Conservation (phyloP, 2,113 vertebrate genomes). For the Pteruthius melanotis region DNA sequence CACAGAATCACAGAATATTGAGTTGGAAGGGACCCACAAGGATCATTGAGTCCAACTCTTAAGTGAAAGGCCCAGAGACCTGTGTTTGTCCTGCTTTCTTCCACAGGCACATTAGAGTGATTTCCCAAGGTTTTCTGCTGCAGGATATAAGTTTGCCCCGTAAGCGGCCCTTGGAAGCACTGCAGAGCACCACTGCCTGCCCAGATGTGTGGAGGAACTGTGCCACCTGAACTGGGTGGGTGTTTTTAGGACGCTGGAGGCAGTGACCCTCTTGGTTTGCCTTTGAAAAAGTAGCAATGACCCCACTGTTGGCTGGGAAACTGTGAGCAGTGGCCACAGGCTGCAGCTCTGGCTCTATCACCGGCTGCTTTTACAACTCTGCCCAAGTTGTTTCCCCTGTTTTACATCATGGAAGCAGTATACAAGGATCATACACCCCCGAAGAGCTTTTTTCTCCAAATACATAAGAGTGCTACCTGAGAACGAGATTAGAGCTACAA, state of each 20-base stretch:
- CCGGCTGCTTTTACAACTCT: neutral
- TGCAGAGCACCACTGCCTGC: neutral
- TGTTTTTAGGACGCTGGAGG: neutral
- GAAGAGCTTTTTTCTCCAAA: neutral
- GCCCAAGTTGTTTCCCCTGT: neutral
- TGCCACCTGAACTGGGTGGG: neutral
- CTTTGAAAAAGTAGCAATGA: neutral
- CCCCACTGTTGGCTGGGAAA: neutral
- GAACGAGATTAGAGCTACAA: neutral
- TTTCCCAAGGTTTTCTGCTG: neutral
- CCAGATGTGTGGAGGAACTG: neutral
- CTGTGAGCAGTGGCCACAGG: neutral
- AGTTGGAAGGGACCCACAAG: neutral
- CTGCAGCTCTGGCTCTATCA: neutral
- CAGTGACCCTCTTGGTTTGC: neutral
- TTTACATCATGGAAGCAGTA: neutral
- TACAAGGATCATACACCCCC: neutral
- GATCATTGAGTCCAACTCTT: neutral
- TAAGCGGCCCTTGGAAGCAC: neutral
- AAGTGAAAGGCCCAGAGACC: neutral
- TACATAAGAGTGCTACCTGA: neutral
- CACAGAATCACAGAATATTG: neutral
- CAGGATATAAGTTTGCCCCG: fast-evolving
- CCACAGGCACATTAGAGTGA: neutral
- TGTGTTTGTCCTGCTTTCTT: neutral